Evolutionary conservation across 2,113 vertebrate species (phyloP), one percentile per base, ranked within the genome.

Genomic region (Phyllopteryx taeniolatus): DNA sequence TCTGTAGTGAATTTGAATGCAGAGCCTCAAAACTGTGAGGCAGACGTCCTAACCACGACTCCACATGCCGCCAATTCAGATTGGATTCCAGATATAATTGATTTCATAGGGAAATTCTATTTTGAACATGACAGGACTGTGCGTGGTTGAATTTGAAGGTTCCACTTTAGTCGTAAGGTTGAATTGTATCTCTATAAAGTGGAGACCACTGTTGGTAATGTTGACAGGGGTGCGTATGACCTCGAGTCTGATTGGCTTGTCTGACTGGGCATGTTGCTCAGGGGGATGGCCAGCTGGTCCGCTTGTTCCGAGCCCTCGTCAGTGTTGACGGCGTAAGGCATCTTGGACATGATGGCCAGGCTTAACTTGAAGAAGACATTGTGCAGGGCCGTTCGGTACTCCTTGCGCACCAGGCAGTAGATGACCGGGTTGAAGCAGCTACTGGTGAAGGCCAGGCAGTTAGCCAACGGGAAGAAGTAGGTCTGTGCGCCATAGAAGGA

Each of bases 391-490:
- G 68, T 47, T 0, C 88, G 87, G 68, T 92, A 93, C 27, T 94
- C 93, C 59, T 89, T 89, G 11, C 90, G 86, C 47, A 93, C 86
- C 44, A 93, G 82, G 85, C 93, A 94, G 83, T 94, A 94, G 77
- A 93, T 89, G 67, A 93, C 79, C 0, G 93, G 92, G 84, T 94
- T 93, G 59, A 93, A 88, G 84, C 93, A 93, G 72, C 91, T 92
- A 80, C 92, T 93, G 74, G 84, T 81, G 73, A 92, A 92, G 0
- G 93, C 93, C 73, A 94, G 79, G 79, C 92, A 93, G 75, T 90
- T 86, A 19, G 92, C 90, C 53, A 93, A 62, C 5, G 92, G 92
- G 81, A 91, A 93, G n/a, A 91, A 85, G 77, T 91, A 93, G 0
- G 91, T 91, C 69, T 94, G 92, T 71, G 87, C 88, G 39, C 12